phyloP scores from a whole-genome alignment of 2,797 vertebrate genomes.

The Sparidentex hasta region DNA sequence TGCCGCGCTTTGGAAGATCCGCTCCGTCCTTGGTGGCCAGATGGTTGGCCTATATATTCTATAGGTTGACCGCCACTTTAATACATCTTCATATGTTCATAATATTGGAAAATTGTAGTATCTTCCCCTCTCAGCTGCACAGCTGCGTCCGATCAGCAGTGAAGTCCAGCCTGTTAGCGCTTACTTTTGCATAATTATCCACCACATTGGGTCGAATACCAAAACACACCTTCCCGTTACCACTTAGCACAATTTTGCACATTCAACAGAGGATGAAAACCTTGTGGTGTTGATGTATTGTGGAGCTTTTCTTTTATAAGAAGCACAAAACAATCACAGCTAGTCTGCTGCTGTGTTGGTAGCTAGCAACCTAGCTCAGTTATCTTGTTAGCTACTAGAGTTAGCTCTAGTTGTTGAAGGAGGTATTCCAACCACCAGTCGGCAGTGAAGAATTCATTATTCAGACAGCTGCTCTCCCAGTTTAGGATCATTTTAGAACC shows the following conservation, averaged over 20 bases:
- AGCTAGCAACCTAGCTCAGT: no score
- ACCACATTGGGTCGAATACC: neutral
- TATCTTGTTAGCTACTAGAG: no score
- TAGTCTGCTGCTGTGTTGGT: no score
- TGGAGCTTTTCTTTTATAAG: no score
- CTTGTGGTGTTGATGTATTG: no score
- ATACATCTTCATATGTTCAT: conserved; percentile 22
- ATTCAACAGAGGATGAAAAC: no score
- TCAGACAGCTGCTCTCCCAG: neutral
- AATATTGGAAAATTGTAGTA: conserved; percentile 20
- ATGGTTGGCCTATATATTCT: conserved; percentile 42
- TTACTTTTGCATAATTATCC: conserved; percentile 2
- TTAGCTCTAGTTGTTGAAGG: no score
- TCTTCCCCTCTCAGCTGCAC: conserved; percentile 17
- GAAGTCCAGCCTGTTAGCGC: conserved; percentile 9
- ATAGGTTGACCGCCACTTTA: conserved; percentile 27
- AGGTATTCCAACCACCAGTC: no score
- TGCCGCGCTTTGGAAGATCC: conserved; percentile 35
- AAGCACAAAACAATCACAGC: no score
- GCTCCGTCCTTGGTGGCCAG: conserved; percentile 22
- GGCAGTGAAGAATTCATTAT: neutral
- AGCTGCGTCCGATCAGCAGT: neutral
- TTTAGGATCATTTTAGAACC: neutral
- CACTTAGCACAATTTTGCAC: no score
- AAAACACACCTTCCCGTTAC: no score